Base-by-base conservation (phyloP, 2,797 vertebrate genomes). In the Alfaro cultratus region DNA sequence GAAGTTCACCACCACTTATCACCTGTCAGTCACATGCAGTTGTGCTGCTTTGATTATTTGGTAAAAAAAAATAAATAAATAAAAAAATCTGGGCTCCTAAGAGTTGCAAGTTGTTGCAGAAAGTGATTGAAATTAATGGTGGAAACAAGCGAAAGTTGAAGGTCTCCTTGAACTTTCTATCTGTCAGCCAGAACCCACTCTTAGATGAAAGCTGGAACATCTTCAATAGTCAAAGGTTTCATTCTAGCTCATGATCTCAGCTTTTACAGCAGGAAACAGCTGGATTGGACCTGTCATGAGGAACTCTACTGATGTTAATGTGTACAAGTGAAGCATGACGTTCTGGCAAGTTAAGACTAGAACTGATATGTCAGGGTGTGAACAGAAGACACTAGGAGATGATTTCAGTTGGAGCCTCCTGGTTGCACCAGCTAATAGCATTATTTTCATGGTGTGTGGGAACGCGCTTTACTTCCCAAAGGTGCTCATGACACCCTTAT, bases 371-470 rank as follows among this genome's bases (percentile, higher is more conserved):
- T 82, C 70, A 72, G 26, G 23, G 11, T 34, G 53, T 78, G 68
- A 80, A 74, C 70, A 9, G 74, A n/a, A 80, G 75, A 81, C 74
- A 57, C 68, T 60, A 31, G 64, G 18, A 49, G 76, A 67, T 83
- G 75, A 86, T 82, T 80, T 57, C 75, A 67, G 34, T 72, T 68
- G 4, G 26, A 68, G 43, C 62, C 68, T 23, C 45, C 1, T 43
- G 26, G 75, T 31, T 72, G 13, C 26, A 51, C 29, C 64, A 79
- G 46, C 81, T 76, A 79, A 68, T 85, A 72, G 80, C 77, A 76
- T 83, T 85, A 43, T 73, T 75, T 81, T 76, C 73, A 71, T 70
- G 73, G 67, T 77, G 67, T 62, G n/a, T 76, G 81, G 73, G 18
- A 77, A 51, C 1, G 2, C 76, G 83, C 18, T 75, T 75, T 73